Conservation (phyloP, 2,888 invertebrate genomes). For the Drosophila neutralis region DNA sequence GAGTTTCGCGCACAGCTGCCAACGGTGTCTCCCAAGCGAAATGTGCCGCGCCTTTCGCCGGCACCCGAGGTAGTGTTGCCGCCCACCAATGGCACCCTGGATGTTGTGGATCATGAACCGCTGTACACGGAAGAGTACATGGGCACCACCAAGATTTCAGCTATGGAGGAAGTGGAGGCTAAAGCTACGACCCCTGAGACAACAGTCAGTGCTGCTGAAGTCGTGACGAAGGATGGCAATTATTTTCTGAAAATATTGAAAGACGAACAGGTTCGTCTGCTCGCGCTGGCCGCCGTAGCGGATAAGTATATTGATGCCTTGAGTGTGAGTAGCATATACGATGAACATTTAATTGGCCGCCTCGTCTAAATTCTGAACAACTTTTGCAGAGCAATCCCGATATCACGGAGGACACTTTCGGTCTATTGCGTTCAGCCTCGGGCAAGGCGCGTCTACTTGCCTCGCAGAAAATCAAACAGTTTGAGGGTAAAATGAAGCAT, state of each 20-base stretch:
- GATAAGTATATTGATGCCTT: conserved; percentile 89
- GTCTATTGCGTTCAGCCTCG: conserved; percentile 93
- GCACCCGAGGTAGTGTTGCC: conserved; percentile 45
- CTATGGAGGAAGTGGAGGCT: neutral
- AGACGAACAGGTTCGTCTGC: conserved; percentile 89
- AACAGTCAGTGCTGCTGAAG: neutral
- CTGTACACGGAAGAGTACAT: conserved; percentile 36
- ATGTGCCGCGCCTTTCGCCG: conserved; percentile 43
- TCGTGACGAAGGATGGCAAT: conserved; percentile 87
- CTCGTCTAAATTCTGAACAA: conserved; percentile 5
- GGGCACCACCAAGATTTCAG: conserved; percentile 31
- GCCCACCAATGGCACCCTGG: conserved; percentile 35
- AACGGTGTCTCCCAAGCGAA: conserved; percentile 86
- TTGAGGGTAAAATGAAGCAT: conserved; percentile 88
- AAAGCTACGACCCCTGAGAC: neutral
- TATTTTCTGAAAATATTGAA: conserved; percentile 91
- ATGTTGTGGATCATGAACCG: conserved; percentile 73
- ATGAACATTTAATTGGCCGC: neutral
- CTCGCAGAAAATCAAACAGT: conserved; percentile 97
- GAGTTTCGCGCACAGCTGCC: conserved; percentile 94
- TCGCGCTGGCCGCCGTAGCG: conserved; percentile 88
- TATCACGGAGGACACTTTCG: conserved; percentile 91
- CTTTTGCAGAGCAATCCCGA: conserved; percentile 83
- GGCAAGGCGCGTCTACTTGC: conserved; percentile 96
- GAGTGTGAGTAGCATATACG: conserved; percentile 78